Percentiles rank a stretch among this genome's conserved stretches.
Evolutionary conservation across 2,888 invertebrate genomes (phyloP).

Genomic region (Aspidiotus rigidus): DNA sequence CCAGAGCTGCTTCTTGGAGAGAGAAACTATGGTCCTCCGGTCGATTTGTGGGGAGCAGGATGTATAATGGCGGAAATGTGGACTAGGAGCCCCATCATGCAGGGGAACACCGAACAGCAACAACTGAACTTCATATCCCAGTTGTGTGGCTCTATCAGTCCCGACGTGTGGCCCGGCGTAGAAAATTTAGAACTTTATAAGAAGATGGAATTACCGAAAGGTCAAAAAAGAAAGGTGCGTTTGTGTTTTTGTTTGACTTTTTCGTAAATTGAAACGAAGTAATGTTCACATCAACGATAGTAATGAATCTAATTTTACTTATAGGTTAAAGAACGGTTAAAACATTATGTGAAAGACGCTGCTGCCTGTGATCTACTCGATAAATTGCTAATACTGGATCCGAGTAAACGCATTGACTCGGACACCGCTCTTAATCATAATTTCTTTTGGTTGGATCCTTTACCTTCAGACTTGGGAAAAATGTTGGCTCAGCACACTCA

Average conservation of each 20-base stretch:
- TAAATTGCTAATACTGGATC: constrained; percentile 82
- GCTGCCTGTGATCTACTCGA: constrained; percentile 90
- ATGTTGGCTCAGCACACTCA: constrained; percentile 83
- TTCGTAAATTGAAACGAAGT: too few relatives aligned
- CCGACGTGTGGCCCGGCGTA: constrained; percentile 88
- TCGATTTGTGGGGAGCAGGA: constrained; percentile 95
- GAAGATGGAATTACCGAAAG: constrained; percentile 77
- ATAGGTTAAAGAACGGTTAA: constrained; percentile 67
- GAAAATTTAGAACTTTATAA: constrained; percentile 78
- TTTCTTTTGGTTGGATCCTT: constrained; percentile 97
- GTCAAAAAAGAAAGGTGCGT: constrained; percentile 68
- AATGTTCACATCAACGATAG: too few relatives aligned
- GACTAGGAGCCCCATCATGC: constrained; percentile 82
- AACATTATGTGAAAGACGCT: constrained; percentile 82
- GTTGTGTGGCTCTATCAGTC: constrained; percentile 89
- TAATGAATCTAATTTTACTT: constrained; percentile 28
- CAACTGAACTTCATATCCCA: constrained; percentile 91
- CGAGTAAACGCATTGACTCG: constrained; percentile 74
- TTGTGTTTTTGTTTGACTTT: too few relatives aligned
- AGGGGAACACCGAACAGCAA: constrained; percentile 91
- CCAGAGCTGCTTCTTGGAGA: constrained; percentile 66
- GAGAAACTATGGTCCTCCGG: constrained; percentile 90
- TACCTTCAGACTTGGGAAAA: constrained; percentile 82
- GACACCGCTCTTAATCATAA: constrained; percentile 93
- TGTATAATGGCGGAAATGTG: constrained; percentile 99